phyloP scores from a whole-genome alignment of 1,140 invertebrate species.

The Hylaeus volcanicus region DNA sequence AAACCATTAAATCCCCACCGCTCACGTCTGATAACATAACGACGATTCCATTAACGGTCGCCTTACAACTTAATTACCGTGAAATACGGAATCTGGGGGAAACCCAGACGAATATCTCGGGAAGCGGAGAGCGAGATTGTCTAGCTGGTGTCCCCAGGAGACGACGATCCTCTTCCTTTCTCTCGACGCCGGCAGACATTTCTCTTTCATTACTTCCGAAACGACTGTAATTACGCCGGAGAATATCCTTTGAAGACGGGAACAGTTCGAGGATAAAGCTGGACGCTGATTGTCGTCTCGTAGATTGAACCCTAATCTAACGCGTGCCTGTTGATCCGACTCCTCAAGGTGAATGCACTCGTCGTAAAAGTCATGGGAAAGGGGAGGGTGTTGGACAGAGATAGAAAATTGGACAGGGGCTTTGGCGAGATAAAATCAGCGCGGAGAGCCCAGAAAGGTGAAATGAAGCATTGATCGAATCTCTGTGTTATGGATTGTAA shows the following conservation, averaged over 20 bases:
- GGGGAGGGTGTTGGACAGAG: background rate
- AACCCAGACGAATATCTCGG: background rate
- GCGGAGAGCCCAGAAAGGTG: background rate
- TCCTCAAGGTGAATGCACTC: constrained; percentile 15
- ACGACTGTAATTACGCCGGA: constrained; percentile 46
- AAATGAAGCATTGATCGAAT: background rate
- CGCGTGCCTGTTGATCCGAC: constrained; percentile 19
- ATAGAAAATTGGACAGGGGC: background rate
- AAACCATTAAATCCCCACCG: background rate
- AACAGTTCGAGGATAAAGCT: constrained; percentile 1
- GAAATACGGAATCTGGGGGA: background rate
- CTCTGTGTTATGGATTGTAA: background rate
- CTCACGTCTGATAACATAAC: background rate
- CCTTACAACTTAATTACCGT: constrained; percentile 2
- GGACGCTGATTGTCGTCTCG: constrained; percentile 35
- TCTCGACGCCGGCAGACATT: constrained; percentile 29
- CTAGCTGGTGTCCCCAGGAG: background rate
- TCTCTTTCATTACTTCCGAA: constrained; percentile 54
- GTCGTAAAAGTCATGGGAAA: background rate
- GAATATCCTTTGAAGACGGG: constrained; percentile 1
- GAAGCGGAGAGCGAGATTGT: background rate
- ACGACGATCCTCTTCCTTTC: constrained; percentile 13
- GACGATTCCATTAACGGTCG: background rate
- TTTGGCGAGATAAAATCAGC: too few relatives aligned
- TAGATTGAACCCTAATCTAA: constrained; percentile 31